Evolutionary conservation across 2,888 invertebrate species (phyloP), one percentile per base, ranked within the genome.

Genomic region (Callimorpha dominula): DNA sequence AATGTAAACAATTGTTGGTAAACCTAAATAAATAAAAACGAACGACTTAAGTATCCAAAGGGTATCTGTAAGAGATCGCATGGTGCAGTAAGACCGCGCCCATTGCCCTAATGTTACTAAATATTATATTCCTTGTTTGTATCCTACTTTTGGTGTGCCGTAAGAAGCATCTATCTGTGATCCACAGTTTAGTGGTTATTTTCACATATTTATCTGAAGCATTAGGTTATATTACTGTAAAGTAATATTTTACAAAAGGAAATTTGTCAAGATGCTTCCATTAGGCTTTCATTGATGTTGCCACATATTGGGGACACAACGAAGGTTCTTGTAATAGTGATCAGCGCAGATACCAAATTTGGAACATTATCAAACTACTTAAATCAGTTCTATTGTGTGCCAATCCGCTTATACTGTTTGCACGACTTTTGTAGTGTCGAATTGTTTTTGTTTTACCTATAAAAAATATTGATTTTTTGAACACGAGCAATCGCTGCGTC

Each of bases 341-440:
- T 79, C 81, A 78, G 75, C 74, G 68, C 71, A 74, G 74, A 77
- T 50, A 73, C 78, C 80, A 72, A 80, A 78, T 81, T 85, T 83
- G 80, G 85, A 77, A 76, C 78, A 78, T 77, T 78, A 83, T 78
- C 83, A 85, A 81, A 83, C 31, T 31, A 31, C 31, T 74, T 73
- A 80, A 83, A 85, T 83, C 73, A 72, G 75, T 70, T 67, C 83
- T 67, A 84, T 84, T 84, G 81, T 85, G 78, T 83, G 81, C 81
- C 85, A 85, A 85, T 77, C 76, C 70, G 69, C 75, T 80, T 77
- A 78, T 74, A 70, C 77, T 63, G 71, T 74, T 43, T 72, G 76
- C 79, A 81, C 81, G 81, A 84, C 77, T 74, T 72, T 73, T 65
- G 66, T 66, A 65, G 42, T 75, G 62, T 78, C 76, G 43, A 81